Conservation (phyloP, 2,888 invertebrate genomes). For the Acrobasis repandana region DNA sequence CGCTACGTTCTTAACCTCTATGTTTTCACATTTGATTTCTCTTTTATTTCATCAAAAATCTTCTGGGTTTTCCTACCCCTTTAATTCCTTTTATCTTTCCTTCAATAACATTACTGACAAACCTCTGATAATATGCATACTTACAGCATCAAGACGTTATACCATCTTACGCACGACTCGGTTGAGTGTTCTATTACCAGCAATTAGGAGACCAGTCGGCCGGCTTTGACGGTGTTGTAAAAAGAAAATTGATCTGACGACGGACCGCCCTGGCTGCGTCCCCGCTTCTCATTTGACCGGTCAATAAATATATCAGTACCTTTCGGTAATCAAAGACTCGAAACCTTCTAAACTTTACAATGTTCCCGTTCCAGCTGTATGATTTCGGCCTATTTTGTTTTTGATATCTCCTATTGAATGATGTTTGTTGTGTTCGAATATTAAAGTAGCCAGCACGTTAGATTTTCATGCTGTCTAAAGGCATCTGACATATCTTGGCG, state of each 20-base stretch:
- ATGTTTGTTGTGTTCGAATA: too few relatives aligned
- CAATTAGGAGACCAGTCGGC: slow-evolving; percentile 71
- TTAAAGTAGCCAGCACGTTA: too few relatives aligned
- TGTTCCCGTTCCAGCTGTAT: neutral
- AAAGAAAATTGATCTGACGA: slow-evolving; percentile 72
- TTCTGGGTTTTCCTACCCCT: too few relatives aligned
- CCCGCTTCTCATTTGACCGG: slow-evolving; percentile 25
- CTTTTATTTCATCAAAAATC: too few relatives aligned
- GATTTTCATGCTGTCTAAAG: too few relatives aligned
- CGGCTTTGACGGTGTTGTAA: slow-evolving; percentile 73
- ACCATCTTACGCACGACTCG: slow-evolving; percentile 23
- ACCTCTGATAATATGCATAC: too few relatives aligned
- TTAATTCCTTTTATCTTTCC: too few relatives aligned
- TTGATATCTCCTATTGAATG: neutral
- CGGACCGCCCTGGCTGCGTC: slow-evolving; percentile 53
- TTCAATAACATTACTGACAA: too few relatives aligned
- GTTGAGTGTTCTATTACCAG: slow-evolving; percentile 61
- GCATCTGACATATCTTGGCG: too few relatives aligned
- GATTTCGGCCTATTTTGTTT: neutral
- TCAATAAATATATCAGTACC: slow-evolving; percentile 27
- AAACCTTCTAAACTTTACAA: neutral
- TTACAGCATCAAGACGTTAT: slow-evolving; percentile 12
- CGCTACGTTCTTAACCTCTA: too few relatives aligned
- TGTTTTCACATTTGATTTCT: too few relatives aligned
- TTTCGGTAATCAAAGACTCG: slow-evolving; percentile 7